Evolutionary conservation across 2,113 vertebrate species (phyloP).

Genomic region (Plecotus auritus): DNA sequence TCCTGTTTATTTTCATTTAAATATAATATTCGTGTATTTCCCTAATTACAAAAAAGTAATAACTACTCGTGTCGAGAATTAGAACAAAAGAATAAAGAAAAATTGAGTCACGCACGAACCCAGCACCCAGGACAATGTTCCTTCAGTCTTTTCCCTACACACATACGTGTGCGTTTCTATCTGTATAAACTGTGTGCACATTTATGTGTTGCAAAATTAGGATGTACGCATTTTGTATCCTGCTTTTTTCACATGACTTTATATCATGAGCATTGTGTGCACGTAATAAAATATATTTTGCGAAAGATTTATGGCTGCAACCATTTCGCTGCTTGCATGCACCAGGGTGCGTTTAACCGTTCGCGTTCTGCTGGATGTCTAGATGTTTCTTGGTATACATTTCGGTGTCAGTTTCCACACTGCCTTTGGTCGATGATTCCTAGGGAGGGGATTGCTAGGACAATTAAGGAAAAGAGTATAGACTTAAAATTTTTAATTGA

Average conservation of each 20-base stretch:
- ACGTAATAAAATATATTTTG: neutral
- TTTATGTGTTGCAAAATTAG: neutral
- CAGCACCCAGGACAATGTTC: neutral
- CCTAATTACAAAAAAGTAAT: slow-evolving; percentile 29
- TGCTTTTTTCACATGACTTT: neutral
- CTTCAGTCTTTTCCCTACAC: neutral
- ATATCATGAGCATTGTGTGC: neutral
- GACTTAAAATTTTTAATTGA: neutral
- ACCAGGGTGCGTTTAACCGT: neutral
- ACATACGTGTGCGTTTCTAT: neutral
- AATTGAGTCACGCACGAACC: neutral
- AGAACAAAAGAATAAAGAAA: slow-evolving; percentile 33
- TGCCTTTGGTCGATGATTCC: slow-evolving; percentile 21
- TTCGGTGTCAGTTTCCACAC: neutral
- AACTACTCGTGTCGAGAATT: neutral
- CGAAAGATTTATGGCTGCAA: slow-evolving; percentile 2
- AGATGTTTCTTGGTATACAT: neutral
- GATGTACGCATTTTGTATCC: neutral
- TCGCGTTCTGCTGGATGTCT: neutral
- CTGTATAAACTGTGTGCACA: neutral
- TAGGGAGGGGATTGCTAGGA: slow-evolving; percentile 20
- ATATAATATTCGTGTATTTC: slow-evolving; percentile 44
- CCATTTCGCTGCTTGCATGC: neutral
- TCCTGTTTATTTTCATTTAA: slow-evolving; percentile 17
- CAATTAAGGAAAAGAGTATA: neutral